Conservation (phyloP, 2,113 vertebrate species). For the Indri indri region DNA sequence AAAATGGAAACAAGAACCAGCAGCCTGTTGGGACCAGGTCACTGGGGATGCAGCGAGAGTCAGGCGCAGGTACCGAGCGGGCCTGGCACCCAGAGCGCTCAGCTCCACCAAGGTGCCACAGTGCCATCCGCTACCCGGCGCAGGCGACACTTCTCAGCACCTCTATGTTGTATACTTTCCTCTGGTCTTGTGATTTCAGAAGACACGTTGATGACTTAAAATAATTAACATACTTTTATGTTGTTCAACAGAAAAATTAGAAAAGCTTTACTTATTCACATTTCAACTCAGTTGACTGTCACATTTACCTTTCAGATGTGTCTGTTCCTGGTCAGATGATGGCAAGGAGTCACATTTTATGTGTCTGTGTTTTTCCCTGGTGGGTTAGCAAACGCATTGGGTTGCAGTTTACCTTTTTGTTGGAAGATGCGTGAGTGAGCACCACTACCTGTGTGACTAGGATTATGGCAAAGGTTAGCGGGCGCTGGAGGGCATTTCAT, state of each 20-base stretch:
- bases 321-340: too few relatives aligned
- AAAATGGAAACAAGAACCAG: neutral
- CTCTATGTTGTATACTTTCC: accelerated
- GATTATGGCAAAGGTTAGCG: too few relatives aligned
- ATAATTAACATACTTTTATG: neutral
- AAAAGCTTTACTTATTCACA: neutral
- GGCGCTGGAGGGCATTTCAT: too few relatives aligned
- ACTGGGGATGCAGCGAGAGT: neutral
- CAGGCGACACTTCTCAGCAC: accelerated
- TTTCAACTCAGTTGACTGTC: neutral
- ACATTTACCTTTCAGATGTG: accelerated
- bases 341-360: accelerated
- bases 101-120: accelerated
- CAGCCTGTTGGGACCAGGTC: neutral
- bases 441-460: too few relatives aligned
- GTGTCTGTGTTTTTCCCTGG: neutral
- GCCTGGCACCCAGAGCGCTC: neutral
- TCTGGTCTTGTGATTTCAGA: neutral
- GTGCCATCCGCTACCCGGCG: accelerated
- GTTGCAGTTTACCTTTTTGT: neutral
- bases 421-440: neutral
- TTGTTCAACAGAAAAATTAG: neutral
- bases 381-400: neutral
- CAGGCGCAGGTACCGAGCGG: neutral
- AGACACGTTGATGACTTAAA: neutral